phyloP scores from a whole-genome alignment of 2,888 invertebrate genomes.

The Busseola fusca region DNA sequence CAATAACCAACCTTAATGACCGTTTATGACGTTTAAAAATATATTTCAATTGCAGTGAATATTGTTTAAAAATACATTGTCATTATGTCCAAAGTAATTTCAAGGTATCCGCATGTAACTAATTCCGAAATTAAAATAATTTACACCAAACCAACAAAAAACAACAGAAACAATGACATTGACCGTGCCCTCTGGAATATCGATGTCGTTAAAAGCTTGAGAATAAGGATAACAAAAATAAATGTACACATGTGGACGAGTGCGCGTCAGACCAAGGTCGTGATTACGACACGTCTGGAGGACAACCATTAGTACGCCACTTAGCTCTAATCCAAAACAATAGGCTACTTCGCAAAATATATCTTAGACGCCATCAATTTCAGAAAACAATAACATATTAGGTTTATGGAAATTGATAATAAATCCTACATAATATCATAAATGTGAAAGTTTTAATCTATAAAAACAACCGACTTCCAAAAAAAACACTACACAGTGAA shows the following conservation, averaged over 20 bases:
- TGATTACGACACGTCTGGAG: constrained; percentile 68
- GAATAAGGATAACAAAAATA: constrained; percentile 51
- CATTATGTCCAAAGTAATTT: constrained; percentile 33
- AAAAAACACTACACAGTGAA: no score
- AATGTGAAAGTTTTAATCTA: background rate
- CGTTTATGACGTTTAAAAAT: constrained; percentile 18
- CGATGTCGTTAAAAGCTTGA: constrained; percentile 38
- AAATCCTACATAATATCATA: background rate
- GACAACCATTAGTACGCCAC: constrained; percentile 67
- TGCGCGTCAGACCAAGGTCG: constrained; percentile 68
- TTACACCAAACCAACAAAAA: constrained; percentile 19
- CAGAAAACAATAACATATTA: background rate
- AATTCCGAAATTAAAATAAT: constrained; percentile 22
- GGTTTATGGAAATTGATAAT: background rate
- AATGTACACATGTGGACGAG: constrained; percentile 53
- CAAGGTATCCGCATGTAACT: constrained; percentile 21
- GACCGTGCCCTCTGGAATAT: constrained; percentile 32
- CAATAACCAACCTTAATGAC: no score
- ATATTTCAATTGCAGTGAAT: constrained; percentile 21
- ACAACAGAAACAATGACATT: constrained; percentile 34
- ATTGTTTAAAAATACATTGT: constrained; percentile 26
- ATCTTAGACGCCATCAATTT: background rate
- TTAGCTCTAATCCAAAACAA: constrained; percentile 65
- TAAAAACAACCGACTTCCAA: no score
- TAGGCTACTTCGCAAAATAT: constrained; percentile 43